A percentile compares a stretch with the other conserved stretches of the same genome.
Evolutionary conservation across 1,140 invertebrate genomes (phyloP).

Genomic region (Danaus plexippus): DNA sequence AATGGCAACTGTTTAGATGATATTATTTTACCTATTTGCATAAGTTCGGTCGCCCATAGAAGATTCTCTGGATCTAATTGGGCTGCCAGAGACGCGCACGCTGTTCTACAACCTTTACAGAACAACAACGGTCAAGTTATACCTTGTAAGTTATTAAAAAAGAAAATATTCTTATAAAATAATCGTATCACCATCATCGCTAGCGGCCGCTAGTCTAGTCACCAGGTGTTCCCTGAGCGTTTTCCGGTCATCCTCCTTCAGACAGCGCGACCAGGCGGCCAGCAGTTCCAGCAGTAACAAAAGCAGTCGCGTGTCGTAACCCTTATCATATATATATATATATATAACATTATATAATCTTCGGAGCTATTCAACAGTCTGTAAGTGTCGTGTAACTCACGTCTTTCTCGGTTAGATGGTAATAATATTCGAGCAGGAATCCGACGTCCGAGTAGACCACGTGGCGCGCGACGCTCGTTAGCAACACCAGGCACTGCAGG

Average conservation of each 20-base stretch:
- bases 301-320: constrained; percentile 42
- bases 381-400: neutral
- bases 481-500: constrained; percentile 49
- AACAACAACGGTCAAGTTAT: constrained; percentile 11
- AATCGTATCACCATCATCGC: constrained; percentile 28
- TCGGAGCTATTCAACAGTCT: no score
- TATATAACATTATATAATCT: neutral
- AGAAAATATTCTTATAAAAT: constrained; percentile 15
- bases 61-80: constrained; percentile 45
- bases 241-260: constrained; percentile 18
- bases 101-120: constrained; percentile 39
- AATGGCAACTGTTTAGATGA: no score
- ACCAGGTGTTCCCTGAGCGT: constrained; percentile 44
- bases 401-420: constrained; percentile 28
- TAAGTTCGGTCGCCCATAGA: constrained; percentile 48
- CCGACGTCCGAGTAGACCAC: constrained; percentile 38
- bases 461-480: constrained; percentile 47
- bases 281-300: constrained; percentile 49
- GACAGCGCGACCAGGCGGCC: constrained; percentile 41
- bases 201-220: constrained; percentile 30
- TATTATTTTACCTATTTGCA: constrained; percentile 43
- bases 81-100: constrained; percentile 36
- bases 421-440: constrained; percentile 57
- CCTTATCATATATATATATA: constrained; percentile 16
- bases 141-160: constrained; percentile 4